These are phyloP conservation scores for Sphaeridia pumilis DNA, from an alignment of 2,888 invertebrate species.

Conservation along the genomic window DNA sequence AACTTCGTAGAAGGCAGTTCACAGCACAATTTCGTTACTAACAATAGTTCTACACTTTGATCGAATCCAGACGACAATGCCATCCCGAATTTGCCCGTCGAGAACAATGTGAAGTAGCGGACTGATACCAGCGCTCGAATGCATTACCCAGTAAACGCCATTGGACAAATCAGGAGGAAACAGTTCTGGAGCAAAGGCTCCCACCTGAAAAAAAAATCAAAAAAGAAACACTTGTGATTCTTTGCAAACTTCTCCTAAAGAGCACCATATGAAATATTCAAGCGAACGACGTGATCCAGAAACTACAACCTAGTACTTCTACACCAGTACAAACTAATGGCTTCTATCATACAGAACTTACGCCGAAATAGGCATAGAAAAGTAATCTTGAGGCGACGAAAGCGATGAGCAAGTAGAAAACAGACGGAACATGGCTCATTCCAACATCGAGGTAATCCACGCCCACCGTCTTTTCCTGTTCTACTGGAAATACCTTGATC, in stretches of 20 bases:
- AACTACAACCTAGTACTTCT: no score
- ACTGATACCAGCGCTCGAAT: constrained; percentile 25
- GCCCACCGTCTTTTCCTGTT: constrained; percentile 1
- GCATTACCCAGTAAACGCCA: constrained; percentile 34
- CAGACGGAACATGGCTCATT: constrained; percentile 19
- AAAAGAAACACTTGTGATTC: no score
- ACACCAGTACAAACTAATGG: no score
- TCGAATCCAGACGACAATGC: constrained; percentile 7
- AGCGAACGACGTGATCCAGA: no score
- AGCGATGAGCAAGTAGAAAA: constrained; percentile 21
- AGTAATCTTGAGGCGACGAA: constrained; percentile 22
- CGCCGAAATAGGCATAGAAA: constrained; percentile 34
- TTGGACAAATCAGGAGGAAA: constrained; percentile 32
- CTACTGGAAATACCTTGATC: constrained; percentile 14
- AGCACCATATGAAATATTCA: no score
- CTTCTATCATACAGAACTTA: no score
- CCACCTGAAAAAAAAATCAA: no score
- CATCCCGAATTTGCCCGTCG: constrained; percentile 24
- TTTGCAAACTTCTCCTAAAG: no score
- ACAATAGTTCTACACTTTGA: neutral
- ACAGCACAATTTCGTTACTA: constrained; percentile 7
- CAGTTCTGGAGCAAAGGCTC: constrained; percentile 24
- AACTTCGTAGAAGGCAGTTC: no score
- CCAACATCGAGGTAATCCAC: constrained; percentile 12
- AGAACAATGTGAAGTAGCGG: constrained; percentile 27